Conservation (phyloP, 2,888 invertebrate species). For the Punctoribates punctum region DNA sequence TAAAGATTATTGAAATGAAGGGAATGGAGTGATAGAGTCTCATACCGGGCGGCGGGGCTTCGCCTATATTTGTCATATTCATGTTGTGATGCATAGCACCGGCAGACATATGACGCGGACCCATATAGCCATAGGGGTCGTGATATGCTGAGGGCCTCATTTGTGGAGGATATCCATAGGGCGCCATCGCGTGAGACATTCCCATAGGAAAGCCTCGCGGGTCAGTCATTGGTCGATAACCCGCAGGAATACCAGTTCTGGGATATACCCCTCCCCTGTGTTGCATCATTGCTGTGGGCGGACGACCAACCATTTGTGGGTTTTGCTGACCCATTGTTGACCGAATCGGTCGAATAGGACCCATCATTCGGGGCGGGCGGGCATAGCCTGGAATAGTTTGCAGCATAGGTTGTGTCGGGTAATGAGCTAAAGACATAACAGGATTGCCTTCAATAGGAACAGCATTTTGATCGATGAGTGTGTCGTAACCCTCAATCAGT, state of each 20-base stretch:
- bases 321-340: neutral
- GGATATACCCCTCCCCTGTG: neutral
- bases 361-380: conserved; percentile 8
- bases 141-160: conserved; percentile 24
- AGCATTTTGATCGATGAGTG: neutral
- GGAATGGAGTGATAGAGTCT: neutral
- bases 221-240: conserved; percentile 27
- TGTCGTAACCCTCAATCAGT: neutral
- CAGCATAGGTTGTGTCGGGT: neutral
- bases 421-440: neutral
- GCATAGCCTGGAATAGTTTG: neutral
- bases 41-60: conserved; percentile 27
- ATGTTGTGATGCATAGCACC: neutral
- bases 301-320: neutral
- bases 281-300: conserved; percentile 3
- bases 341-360: conserved; percentile 25
- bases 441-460: conserved; percentile 1
- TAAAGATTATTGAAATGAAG: conserved; percentile 43
- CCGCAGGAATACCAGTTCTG: neutral
- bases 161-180: conserved; percentile 25
- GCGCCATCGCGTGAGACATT: conserved; percentile 15
- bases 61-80: neutral
- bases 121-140: conserved; percentile 39
- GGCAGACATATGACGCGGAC: conserved; percentile 17
- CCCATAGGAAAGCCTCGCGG: conserved; percentile 20